A percentile compares a stretch with the other conserved stretches of the same genome.
Evolutionary conservation across 2,113 vertebrate species (phyloP).

Genomic region (Lophura nycthemera): DNA sequence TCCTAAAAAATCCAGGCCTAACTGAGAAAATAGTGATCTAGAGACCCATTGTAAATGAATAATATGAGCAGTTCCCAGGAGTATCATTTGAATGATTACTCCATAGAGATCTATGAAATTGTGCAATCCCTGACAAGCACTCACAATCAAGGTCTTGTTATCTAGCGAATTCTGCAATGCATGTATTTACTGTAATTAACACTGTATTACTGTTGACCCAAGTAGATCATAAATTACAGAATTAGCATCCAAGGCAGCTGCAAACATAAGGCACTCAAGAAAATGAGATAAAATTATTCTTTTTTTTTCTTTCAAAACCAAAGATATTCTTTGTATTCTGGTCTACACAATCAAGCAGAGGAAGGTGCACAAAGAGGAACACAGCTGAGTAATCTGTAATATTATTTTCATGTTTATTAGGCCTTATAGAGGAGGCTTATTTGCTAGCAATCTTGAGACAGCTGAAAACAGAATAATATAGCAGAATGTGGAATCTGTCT

Average conservation of each 20-base stretch:
- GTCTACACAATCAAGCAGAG: neutral
- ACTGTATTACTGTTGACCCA: constrained; percentile 17
- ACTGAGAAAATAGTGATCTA: constrained; percentile 21
- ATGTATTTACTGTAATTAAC: constrained; percentile 37
- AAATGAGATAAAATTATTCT: constrained; percentile 38
- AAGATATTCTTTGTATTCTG: neutral
- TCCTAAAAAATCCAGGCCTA: neutral
- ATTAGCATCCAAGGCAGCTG: constrained; percentile 50
- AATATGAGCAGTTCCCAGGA: neutral
- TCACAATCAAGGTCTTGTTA: constrained; percentile 16
- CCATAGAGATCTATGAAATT: neutral
- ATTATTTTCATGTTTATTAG: neutral
- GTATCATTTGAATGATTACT: neutral
- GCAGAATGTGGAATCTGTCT: neutral
- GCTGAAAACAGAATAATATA: neutral
- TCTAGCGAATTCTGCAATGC: constrained; percentile 9
- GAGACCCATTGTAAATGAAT: neutral
- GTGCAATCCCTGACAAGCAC: neutral
- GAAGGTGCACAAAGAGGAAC: constrained; percentile 17
- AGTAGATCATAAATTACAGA: constrained; percentile 43
- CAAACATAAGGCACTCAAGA: constrained; percentile 41
- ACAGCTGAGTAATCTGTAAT: neutral
- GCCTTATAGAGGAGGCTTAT: neutral
- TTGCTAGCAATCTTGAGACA: constrained; percentile 3
- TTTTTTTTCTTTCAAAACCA: neutral